Evolutionary conservation across 2,113 vertebrate genomes (phyloP).

Genomic region (Macquaria ambigua): DNA sequence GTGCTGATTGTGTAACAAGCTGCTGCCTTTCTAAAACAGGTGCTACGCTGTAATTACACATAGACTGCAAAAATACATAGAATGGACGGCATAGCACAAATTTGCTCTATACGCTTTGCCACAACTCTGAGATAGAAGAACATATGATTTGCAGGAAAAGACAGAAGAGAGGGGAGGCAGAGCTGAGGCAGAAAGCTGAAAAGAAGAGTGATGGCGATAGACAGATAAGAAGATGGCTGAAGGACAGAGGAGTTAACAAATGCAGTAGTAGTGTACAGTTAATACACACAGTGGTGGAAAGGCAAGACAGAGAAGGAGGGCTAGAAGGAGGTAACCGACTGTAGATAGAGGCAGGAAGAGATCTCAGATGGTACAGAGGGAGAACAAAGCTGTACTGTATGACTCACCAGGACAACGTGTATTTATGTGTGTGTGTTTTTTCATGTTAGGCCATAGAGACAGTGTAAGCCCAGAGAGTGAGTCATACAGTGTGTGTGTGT

Average conservation of each 20-base stretch:
- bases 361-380: constrained; percentile 35
- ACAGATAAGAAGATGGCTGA: neutral
- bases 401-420: constrained; percentile 53
- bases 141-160: neutral
- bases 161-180: neutral
- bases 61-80: neutral
- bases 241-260: constrained; percentile 5
- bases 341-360: constrained; percentile 20
- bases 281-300: neutral
- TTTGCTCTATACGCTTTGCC: too few relatives aligned
- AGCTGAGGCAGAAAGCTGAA: neutral
- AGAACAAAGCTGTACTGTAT: constrained; percentile 45
- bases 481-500: constrained; percentile 33
- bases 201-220: neutral
- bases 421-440: constrained; percentile 27
- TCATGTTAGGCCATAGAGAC: constrained; percentile 41
- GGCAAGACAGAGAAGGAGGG: constrained; percentile 19
- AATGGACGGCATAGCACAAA: too few relatives aligned
- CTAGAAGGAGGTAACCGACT: neutral
- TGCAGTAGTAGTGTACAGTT: neutral
- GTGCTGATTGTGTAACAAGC: neutral
- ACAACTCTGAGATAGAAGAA: neutral
- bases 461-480: constrained; percentile 51
- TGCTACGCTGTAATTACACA: neutral
- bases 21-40: neutral